Evolutionary conservation across 2,888 invertebrate genomes (phyloP).

Genomic region (Mythimna lalbum): DNA sequence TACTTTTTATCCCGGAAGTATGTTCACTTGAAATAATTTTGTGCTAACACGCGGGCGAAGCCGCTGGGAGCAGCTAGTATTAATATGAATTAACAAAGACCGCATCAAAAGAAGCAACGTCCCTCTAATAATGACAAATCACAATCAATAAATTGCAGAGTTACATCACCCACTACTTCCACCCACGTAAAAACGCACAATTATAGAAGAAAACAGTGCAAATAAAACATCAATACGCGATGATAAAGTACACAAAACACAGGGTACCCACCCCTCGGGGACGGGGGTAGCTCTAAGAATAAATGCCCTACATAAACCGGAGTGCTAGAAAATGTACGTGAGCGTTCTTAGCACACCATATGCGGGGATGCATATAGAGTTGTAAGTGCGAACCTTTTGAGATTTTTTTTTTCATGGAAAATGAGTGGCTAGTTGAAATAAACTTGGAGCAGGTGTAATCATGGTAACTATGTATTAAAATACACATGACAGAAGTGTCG

Average conservation of each 20-base stretch:
- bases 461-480: no score
- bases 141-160: conserved; percentile 30
- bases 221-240: conserved; percentile 78
- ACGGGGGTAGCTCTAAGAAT: conserved; percentile 83
- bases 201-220: conserved; percentile 63
- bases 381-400: conserved; percentile 58
- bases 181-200: conserved; percentile 32
- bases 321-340: conserved; percentile 90
- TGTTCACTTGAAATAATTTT: no score
- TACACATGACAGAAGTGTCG: no score
- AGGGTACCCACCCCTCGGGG: conserved; percentile 75
- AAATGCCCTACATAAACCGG: conserved; percentile 90
- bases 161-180: not conserved
- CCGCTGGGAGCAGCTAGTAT: no score
- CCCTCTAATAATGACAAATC: not conserved
- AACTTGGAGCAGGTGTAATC: no score
- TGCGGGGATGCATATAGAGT: conserved; percentile 72
- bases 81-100: not conserved
- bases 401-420: no score
- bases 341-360: conserved; percentile 87
- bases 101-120: not conserved
- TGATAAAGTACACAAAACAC: conserved; percentile 82
- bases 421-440: no score
- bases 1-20: no score
- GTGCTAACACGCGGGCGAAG: no score